Evolutionary conservation across 2,113 vertebrate genomes (phyloP).

Genomic region (Vombatus ursinus): DNA sequence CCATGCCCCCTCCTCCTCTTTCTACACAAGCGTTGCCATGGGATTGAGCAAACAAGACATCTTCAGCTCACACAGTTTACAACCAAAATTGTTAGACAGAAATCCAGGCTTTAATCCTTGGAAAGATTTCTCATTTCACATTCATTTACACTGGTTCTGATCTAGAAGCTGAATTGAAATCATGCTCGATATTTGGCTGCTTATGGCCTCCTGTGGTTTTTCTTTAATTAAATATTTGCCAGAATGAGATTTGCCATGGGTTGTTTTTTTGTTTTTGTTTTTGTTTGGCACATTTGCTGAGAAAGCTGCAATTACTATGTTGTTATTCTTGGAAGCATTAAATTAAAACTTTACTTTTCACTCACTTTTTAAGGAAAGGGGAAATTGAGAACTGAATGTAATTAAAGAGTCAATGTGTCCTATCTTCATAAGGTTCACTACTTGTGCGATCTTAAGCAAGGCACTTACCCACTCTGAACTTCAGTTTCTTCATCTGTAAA

Average conservation of each 20-base stretch:
- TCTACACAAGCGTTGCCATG: background rate
- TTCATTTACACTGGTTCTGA: constrained; percentile 27
- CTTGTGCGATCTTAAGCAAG: background rate
- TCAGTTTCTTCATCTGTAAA: too few species aligned
- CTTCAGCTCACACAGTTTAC: background rate
- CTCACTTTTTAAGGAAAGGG: constrained; percentile 7
- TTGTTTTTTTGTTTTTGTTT: background rate
- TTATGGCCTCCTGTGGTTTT: constrained; percentile 5
- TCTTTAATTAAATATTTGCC: constrained; percentile 40
- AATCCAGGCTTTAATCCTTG: background rate
- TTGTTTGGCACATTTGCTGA: background rate
- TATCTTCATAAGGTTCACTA: background rate
- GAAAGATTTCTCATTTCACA: background rate
- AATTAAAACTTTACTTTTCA: constrained; percentile 42
- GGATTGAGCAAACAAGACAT: background rate
- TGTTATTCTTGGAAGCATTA: constrained; percentile 29
- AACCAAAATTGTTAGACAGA: constrained; percentile 1
- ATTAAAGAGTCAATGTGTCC: background rate
- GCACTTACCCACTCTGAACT: too few species aligned
- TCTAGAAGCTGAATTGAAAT: constrained; percentile 14
- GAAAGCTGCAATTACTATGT: constrained; percentile 2
- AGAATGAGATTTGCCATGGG: constrained; percentile 40
- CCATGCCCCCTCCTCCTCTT: background rate
- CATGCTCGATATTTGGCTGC: constrained; percentile 8
- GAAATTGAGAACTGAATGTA: background rate